Evolutionary conservation across 2,888 invertebrate genomes (phyloP).

Genomic region (Thereva nobilitata): DNA sequence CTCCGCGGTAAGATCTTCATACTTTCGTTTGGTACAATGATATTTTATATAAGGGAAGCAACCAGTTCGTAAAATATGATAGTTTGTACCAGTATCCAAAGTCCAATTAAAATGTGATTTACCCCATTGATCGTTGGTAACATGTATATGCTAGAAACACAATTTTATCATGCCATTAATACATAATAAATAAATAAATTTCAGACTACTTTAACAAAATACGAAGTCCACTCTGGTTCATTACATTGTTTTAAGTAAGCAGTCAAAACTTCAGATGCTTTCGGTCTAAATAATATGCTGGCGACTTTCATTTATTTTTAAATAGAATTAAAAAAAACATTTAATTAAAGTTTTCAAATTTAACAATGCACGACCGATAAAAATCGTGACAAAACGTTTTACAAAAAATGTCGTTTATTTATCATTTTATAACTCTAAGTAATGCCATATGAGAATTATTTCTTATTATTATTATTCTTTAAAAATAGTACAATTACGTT

Average conservation of each 20-base stretch:
- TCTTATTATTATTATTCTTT: too few species aligned
- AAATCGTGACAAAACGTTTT: too few species aligned
- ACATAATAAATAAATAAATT: not conserved
- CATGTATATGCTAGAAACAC: slow-evolving; percentile 55
- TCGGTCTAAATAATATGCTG: slow-evolving; percentile 58
- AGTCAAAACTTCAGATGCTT: slow-evolving; percentile 79
- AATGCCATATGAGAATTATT: too few species aligned
- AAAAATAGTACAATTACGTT: too few species aligned
- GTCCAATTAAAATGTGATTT: slow-evolving; percentile 95
- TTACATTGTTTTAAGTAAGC: slow-evolving; percentile 79
- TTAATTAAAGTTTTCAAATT: too few species aligned
- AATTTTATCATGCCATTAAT: slow-evolving; percentile 29
- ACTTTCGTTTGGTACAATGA: slow-evolving; percentile 81
- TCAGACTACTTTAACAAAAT: slow-evolving; percentile 76
- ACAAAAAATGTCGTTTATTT: too few species aligned
- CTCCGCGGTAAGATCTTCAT: slow-evolving; percentile 74
- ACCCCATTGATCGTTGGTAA: slow-evolving; percentile 89
- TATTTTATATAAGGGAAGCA: slow-evolving; percentile 97
- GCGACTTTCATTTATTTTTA: slow-evolving; percentile 49
- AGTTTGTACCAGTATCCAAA: slow-evolving; percentile 80
- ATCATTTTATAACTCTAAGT: too few species aligned
- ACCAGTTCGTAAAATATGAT: slow-evolving; percentile 84
- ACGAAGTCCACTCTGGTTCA: slow-evolving; percentile 95
- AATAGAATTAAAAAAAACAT: too few species aligned
- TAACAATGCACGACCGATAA: too few species aligned